A percentile compares a stretch with the other conserved stretches of the same genome.
Evolutionary conservation across 2,888 invertebrate genomes (phyloP).

Genomic region (Himalopsyche anomala): DNA sequence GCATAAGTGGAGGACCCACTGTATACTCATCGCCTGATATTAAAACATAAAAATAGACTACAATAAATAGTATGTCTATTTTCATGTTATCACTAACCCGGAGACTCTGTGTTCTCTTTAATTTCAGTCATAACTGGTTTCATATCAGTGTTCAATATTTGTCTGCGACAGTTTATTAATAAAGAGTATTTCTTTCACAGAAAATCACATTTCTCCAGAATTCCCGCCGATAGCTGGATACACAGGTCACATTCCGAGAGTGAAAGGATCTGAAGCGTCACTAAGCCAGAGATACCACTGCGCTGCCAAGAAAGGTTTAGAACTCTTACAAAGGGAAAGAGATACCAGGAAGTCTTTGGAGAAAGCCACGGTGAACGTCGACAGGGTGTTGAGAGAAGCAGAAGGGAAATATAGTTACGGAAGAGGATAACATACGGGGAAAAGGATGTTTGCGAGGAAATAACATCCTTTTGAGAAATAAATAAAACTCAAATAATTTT

Average conservation of each 20-base stretch:
- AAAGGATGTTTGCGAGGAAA: slow-evolving; percentile 75
- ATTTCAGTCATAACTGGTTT: too few species aligned
- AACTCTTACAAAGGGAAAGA: slow-evolving; percentile 77
- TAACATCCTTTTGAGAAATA: slow-evolving; percentile 60
- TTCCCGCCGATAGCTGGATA: slow-evolving; percentile 85
- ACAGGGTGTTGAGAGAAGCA: slow-evolving; percentile 72
- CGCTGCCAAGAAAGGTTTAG: slow-evolving; percentile 81
- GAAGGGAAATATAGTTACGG: slow-evolving; percentile 74
- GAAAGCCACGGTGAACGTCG: slow-evolving; percentile 72
- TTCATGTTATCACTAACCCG: too few species aligned
- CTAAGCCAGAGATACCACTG: slow-evolving; percentile 83
- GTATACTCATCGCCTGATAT: too few species aligned
- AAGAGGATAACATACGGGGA: slow-evolving; percentile 78
- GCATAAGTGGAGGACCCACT: too few species aligned
- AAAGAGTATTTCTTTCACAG: slow-evolving; percentile 71
- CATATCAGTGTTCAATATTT: too few species aligned
- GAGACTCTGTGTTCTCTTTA: too few species aligned
- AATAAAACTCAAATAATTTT: slow-evolving; percentile 28
- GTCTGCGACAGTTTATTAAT: not conserved
- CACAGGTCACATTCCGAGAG: slow-evolving; percentile 84
- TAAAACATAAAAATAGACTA: too few species aligned
- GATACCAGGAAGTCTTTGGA: slow-evolving; percentile 74
- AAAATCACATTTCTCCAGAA: slow-evolving; percentile 80
- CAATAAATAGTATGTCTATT: too few species aligned
- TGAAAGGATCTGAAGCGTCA: slow-evolving; percentile 81